phyloP scores from a whole-genome alignment of 2,797 vertebrate genomes.

The Acropternis orthonyx region DNA sequence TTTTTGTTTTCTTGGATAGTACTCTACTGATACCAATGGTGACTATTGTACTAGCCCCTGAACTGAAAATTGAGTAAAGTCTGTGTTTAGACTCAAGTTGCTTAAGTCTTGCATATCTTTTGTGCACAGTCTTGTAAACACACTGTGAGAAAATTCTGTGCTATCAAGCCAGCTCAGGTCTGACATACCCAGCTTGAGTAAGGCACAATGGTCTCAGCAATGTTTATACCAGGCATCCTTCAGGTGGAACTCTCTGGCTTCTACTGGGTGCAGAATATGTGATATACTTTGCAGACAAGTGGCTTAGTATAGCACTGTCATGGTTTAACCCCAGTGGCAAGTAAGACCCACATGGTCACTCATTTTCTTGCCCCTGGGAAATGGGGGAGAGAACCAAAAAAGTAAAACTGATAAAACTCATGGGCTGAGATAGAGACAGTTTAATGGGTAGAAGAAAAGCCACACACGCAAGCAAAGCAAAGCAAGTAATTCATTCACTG shows the following conservation, averaged over 20 bases:
- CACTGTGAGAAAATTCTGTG: not conserved
- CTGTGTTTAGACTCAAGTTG: not conserved
- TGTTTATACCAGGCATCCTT: not conserved
- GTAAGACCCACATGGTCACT: not conserved
- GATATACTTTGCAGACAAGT: not conserved
- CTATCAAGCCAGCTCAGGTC: not conserved
- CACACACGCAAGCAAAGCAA: not conserved
- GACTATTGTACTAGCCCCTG: not conserved
- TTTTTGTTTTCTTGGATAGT: not conserved
- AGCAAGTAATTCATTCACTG: not conserved
- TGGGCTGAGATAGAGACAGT: not conserved
- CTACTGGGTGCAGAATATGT: not conserved
- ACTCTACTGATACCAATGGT: not conserved
- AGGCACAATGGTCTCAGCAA: not conserved
- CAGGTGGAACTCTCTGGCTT: not conserved
- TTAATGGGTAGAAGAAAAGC: not conserved
- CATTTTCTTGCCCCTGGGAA: not conserved
- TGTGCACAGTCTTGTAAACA: not conserved
- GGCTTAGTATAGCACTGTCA: not conserved
- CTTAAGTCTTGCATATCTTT: not conserved
- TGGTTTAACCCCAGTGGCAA: not conserved
- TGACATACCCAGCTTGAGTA: not conserved
- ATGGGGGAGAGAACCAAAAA: not conserved
- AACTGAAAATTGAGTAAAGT: not conserved
- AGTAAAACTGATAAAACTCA: rapidly evolving